Evolutionary conservation across 2,113 vertebrate genomes (phyloP).

Genomic region (Ophiodon elongatus): DNA sequence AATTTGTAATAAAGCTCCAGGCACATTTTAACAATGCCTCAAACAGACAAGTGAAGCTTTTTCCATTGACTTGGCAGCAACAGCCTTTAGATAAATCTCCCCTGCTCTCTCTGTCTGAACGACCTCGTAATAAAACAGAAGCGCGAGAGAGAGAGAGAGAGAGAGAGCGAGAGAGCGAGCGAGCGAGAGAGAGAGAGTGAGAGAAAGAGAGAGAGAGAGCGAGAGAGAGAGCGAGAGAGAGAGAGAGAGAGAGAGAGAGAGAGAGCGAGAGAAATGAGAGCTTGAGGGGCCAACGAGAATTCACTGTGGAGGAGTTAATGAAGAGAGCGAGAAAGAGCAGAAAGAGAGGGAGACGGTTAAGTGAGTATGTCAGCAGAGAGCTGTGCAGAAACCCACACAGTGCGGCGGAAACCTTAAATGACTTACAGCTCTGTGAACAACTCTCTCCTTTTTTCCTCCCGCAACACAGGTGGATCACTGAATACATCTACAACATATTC

Average conservation of each 20-base stretch:
- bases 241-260: slow-evolving; percentile 63
- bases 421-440: slow-evolving; percentile 72
- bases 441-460: slow-evolving; percentile 38
- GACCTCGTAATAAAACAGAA: slow-evolving; percentile 79
- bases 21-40: slow-evolving; percentile 79
- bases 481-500: slow-evolving; percentile 50
- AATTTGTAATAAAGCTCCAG: slow-evolving; percentile 82
- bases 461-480: slow-evolving; percentile 59
- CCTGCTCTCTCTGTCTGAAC: slow-evolving; percentile 75
- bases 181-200: slow-evolving; percentile 56
- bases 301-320: slow-evolving; percentile 80
- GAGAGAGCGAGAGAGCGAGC: slow-evolving; percentile 54
- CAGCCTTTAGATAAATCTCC: slow-evolving; percentile 81
- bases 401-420: slow-evolving; percentile 71
- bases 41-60: slow-evolving; percentile 75
- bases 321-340: slow-evolving; percentile 75
- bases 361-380: slow-evolving; percentile 78
- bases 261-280: slow-evolving; percentile 66
- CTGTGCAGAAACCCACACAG: slow-evolving; percentile 71
- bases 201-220: slow-evolving; percentile 62
- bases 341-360: slow-evolving; percentile 76
- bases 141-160: slow-evolving; percentile 62
- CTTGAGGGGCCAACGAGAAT: slow-evolving; percentile 76
- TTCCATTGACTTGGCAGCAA: slow-evolving; percentile 78
- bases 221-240: slow-evolving; percentile 46